Base-by-base conservation (phyloP, 2,113 vertebrate genomes). In the Eulacestoma nigropectus region DNA sequence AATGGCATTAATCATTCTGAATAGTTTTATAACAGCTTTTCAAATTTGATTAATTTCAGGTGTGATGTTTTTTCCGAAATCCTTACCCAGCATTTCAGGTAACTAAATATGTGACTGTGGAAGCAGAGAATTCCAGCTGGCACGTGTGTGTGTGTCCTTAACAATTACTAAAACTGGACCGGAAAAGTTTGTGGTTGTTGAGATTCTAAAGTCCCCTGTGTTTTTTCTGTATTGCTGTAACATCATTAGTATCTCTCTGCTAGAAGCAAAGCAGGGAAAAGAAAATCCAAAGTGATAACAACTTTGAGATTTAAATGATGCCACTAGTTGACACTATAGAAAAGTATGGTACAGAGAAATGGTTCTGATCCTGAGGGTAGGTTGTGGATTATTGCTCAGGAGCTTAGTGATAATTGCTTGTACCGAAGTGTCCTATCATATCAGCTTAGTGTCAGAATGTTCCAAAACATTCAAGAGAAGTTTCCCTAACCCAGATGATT, bases 201-300 rank as follows among this genome's bases (percentile, higher is more conserved):
- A 37, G 7, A 26, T 50, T 55, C 15, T 57, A 11, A 81, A 84
- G 39, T 64, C 16, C 6, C 5, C 16, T 55, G 5, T 35, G 37
- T 7, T n/a, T 89, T 83, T 85, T 78, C 9, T 32, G 4, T 41
- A 27, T 78, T 74, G 11, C 26, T 80, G 19, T 65, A 69, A 15
- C 17, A 56, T 68, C 0, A 0, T 17, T 41, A 41, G 0, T 60
- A 17, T 22, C 4, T 55, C 25, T 52, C 21, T 80, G 16, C 19
- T 81, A 41, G 60, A 26, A 6, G 10, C 25, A 81, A 60, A 65
- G 32, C 19, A 37, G n/a, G 27, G 42, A 39, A 47, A 17, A 73
- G 37, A 60, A 37, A 86, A 55, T 41, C 8, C 30, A 47, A 46
- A 11, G 26, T 53, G 7, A 32, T 87, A 63, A 63, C 6, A 55